Percentiles rank a stretch among this genome's conserved stretches.
These are phyloP conservation scores for Trichomalopsis sarcophagae DNA, from an alignment of 1,140 invertebrate genomes.

Conservation along the genomic window DNA sequence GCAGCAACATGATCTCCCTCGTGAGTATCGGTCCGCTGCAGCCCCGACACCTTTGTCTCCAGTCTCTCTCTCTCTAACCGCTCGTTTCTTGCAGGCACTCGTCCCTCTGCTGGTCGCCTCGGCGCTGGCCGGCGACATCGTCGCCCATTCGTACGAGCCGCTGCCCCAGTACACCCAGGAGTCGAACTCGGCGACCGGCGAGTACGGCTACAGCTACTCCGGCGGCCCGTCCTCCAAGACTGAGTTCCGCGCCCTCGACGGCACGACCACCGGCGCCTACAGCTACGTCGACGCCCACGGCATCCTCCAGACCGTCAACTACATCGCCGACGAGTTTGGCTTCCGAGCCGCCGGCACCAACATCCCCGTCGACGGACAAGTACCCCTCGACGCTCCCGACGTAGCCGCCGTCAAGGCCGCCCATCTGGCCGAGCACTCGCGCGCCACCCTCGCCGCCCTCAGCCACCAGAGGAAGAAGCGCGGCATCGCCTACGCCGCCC, in stretches of 20 bases:
- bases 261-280: conserved; percentile 81
- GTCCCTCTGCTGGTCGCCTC: conserved; percentile 18
- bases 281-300: conserved; percentile 84
- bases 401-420: conserved; percentile 26
- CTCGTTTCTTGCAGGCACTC: background rate
- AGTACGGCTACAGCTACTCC: conserved; percentile 81
- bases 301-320: conserved; percentile 79
- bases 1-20: conserved; percentile 54
- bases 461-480: conserved; percentile 34
- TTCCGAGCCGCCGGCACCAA: conserved; percentile 81
- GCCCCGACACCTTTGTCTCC: too few relatives aligned
- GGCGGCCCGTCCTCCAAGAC: conserved; percentile 81
- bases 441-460: conserved; percentile 16
- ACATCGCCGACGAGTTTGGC: conserved; percentile 81
- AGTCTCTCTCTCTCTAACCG: background rate
- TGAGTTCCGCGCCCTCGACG: conserved; percentile 80
- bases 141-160: background rate
- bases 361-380: conserved; percentile 72
- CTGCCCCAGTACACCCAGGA: conserved; percentile 23
- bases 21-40: background rate
- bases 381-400: conserved; percentile 43
- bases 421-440: conserved; percentile 35
- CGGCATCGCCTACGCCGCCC: background rate
- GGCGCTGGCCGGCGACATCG: background rate
- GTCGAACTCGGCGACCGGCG: conserved; percentile 66